phyloP scores from a whole-genome alignment of 2,888 invertebrate genomes.

The Idaea straminata region DNA sequence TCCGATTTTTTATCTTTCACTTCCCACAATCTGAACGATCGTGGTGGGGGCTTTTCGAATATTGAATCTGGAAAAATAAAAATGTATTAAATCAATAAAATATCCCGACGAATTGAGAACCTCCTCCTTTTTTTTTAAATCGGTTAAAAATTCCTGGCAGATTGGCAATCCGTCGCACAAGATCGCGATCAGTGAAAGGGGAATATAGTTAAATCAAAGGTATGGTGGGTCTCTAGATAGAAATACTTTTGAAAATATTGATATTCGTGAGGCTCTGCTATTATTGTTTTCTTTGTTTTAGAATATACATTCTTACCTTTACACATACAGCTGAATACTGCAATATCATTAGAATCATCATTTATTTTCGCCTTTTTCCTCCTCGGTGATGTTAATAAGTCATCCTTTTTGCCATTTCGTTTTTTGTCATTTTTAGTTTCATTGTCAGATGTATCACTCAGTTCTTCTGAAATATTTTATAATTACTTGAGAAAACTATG shows the following conservation, averaged over 20 bases:
- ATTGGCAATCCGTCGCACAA: too few relatives aligned
- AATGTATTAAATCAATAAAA: neutral
- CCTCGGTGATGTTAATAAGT: slow-evolving; percentile 5
- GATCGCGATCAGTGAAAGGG: too few relatives aligned
- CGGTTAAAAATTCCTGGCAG: too few relatives aligned
- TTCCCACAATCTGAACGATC: slow-evolving; percentile 59
- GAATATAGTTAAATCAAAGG: too few relatives aligned
- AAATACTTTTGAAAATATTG: too few relatives aligned
- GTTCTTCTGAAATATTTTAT: neutral
- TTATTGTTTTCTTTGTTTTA: neutral
- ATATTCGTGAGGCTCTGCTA: too few relatives aligned
- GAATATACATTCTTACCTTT: slow-evolving; percentile 38
- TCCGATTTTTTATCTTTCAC: slow-evolving; percentile 31
- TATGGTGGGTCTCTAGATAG: too few relatives aligned
- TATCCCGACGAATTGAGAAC: neutral
- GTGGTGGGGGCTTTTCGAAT: slow-evolving; percentile 50
- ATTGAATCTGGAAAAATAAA: slow-evolving; percentile 39
- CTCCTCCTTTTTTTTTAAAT: too few relatives aligned
- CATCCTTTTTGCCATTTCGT: neutral
- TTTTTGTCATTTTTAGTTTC: neutral
- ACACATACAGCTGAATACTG: slow-evolving; percentile 51
- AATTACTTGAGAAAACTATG: neutral
- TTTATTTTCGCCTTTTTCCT: slow-evolving; percentile 7
- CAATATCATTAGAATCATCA: slow-evolving; percentile 25
- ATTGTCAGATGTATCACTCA: neutral